Evolutionary conservation across 1,140 invertebrate genomes (phyloP), one percentile per base, ranked within the genome.

Genomic region (Choristoneura fumiferana): DNA sequence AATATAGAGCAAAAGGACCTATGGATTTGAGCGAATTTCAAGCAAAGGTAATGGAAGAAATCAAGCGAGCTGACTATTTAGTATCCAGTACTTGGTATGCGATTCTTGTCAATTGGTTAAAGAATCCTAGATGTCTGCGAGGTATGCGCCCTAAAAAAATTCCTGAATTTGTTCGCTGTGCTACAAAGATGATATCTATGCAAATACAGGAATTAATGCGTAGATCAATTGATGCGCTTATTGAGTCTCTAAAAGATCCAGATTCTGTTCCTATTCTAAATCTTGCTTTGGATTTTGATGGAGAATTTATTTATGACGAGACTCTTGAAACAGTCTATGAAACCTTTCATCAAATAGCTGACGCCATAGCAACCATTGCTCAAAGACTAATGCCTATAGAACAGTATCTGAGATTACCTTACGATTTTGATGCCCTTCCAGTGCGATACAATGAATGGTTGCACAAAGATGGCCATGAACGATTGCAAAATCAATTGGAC

Each of bases 321-420:
- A 84, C 90, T 6, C 69, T 89, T 5, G 71, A 90, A 56, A 76
- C 78, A 29, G 81, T 91, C 13, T 89, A 76, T 62, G 43, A 73
- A 15, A 72, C 84, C 33, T 91, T 86, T 64, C 86, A 87, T 60
- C 68, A 76, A 17, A 84, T 92, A 58, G 78, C 87, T 8, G 69
- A 89, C 49, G 76, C 80, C 14, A 84, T 91, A 52, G 73, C 85
- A 8, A 69, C 80, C 36, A 85, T 89, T 34, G 80, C 85, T 5
- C 85, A 90, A 69, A 83, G 90, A 59, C 83, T 91, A 54, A 82
- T 86, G 74, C 85, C 89, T 17, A 79, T 92, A 59, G 89, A 91
- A 67, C 75, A 88, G 64, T 90, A 87, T 69, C 69, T 90, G 33
- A 83, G 77, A 67, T 69, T 88, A 67, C 74, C 82, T 8, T 84